These are phyloP conservation scores for Notarius quadriscutis DNA, from an alignment of 2,113 vertebrate genomes.

Conservation along the genomic window DNA sequence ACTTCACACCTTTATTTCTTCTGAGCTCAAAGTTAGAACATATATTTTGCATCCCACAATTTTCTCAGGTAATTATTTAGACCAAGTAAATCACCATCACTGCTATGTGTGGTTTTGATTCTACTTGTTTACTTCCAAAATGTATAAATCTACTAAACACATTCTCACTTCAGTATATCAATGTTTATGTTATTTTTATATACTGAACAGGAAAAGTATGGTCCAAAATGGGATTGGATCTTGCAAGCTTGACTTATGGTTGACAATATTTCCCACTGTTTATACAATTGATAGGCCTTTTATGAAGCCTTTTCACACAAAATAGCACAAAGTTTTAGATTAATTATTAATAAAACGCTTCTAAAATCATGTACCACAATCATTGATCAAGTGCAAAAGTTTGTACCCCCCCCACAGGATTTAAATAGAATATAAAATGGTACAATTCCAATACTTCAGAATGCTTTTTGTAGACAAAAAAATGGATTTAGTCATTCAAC, in stretches of 20 bases:
- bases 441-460: background rate
- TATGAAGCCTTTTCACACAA: constrained; percentile 34
- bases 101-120: constrained; percentile 25
- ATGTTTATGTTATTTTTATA: constrained; percentile 48
- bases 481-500: background rate
- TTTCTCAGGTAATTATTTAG: constrained; percentile 24
- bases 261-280: constrained; percentile 44
- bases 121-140: constrained; percentile 33
- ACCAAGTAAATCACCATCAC: constrained; percentile 21
- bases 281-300: constrained; percentile 28
- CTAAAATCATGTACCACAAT: too few relatives aligned
- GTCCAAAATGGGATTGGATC: background rate
- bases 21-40: background rate
- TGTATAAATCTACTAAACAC: constrained; percentile 29
- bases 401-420: background rate
- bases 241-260: constrained; percentile 17
- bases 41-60: background rate
- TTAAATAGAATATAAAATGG: background rate
- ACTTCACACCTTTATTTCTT: background rate
- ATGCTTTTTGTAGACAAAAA: too few relatives aligned
- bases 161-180: constrained; percentile 48
- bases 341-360: background rate
- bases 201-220: constrained; percentile 2
- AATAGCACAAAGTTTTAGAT: background rate
- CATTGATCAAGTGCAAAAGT: too few relatives aligned